Conservation (phyloP, 1,140 invertebrate species). For the Cydia pomonella region DNA sequence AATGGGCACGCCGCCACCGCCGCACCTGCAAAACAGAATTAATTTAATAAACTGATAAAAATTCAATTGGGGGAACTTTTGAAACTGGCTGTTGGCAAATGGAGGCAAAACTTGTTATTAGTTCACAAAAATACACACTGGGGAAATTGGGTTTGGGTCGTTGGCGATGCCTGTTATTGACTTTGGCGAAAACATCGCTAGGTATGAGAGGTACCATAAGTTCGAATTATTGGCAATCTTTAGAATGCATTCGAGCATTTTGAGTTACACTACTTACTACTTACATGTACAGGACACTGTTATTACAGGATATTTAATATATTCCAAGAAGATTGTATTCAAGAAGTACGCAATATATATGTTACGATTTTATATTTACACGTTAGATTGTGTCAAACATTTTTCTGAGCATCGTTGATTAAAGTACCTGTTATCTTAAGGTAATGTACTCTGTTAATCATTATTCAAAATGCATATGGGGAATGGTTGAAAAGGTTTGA, state of each 20-base stretch:
- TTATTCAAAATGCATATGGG: neutral
- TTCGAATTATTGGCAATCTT: neutral
- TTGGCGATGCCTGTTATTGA: neutral
- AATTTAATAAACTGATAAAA: slow-evolving; percentile 32
- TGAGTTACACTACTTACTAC: neutral
- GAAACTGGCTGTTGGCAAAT: slow-evolving; percentile 3
- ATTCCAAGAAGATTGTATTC: neutral
- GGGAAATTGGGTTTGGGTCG: neutral
- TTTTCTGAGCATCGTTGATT: too few species aligned
- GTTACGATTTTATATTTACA: neutral
- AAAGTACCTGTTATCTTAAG: too few species aligned
- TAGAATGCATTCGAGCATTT: neutral
- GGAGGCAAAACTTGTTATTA: slow-evolving; percentile 16
- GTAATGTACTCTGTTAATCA: neutral
- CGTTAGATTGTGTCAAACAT: neutral
- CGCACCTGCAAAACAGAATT: slow-evolving; percentile 55
- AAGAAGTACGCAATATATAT: neutral
- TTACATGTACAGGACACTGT: too few species aligned
- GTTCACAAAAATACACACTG: neutral
- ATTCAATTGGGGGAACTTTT: slow-evolving; percentile 16
- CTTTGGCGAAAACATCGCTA: neutral
- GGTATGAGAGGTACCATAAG: neutral
- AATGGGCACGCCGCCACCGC: slow-evolving; percentile 60
- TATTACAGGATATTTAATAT: neutral
- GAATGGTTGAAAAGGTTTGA: neutral